Percentiles rank a stretch among this genome's conserved stretches.
Conservation (phyloP, 2,797 vertebrate genomes). For the Merluccius polli region DNA sequence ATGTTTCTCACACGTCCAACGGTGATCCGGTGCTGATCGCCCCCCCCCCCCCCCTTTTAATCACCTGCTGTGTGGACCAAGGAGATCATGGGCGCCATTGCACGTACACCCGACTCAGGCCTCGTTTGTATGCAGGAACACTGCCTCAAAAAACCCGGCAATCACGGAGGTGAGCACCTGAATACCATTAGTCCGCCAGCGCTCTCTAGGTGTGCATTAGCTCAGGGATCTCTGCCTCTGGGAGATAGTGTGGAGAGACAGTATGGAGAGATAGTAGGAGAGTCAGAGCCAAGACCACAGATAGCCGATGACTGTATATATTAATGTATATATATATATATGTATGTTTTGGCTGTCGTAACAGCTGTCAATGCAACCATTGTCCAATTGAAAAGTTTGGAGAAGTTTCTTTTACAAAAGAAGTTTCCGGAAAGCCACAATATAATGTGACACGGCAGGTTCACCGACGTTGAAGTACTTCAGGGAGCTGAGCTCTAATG, state of each 20-base stretch:
- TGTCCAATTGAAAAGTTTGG: not conserved
- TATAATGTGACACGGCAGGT: not conserved
- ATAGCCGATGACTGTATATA: not conserved
- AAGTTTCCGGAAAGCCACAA: not conserved
- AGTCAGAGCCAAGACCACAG: not conserved
- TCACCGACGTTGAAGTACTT: not conserved
- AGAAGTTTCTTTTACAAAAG: not conserved
- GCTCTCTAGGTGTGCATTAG: not conserved
- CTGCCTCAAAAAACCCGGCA: constrained; percentile 36
- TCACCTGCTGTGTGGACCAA: constrained; percentile 39
- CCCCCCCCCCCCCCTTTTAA: constrained; percentile 6
- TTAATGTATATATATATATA: not conserved
- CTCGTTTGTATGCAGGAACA: constrained; percentile 52
- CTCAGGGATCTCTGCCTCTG: not conserved
- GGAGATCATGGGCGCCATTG: constrained; percentile 36
- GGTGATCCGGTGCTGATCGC: not conserved
- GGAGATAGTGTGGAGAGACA: constrained; percentile 4
- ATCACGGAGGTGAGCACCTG: constrained; percentile 44
- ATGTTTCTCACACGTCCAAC: not conserved
- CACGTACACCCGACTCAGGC: constrained; percentile 29
- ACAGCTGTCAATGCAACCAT: not conserved
- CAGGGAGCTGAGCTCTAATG: not conserved
- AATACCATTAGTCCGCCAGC: constrained; percentile 40
- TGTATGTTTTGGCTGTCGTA: not conserved
- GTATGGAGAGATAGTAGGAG: constrained; percentile 1